These are phyloP conservation scores for Actinernus sp. DNA, from an alignment of 92 coral and sea anemone species.

Conservation along the genomic window DNA sequence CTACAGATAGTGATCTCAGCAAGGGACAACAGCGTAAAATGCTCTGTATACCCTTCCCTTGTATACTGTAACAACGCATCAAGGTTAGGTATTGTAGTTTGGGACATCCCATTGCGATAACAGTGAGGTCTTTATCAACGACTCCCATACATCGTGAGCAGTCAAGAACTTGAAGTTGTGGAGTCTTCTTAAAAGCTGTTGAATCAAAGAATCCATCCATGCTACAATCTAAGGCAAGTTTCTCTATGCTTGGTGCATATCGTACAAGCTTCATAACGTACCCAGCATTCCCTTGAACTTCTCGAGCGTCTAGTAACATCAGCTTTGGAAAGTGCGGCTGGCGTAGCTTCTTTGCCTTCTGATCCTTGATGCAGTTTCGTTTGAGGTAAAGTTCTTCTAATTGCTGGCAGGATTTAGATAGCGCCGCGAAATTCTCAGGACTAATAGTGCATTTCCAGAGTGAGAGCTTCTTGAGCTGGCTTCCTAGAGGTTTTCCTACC, in stretches of 20 bases:
- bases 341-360: neutral
- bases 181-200: conserved; percentile 51
- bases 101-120: conserved; percentile 59
- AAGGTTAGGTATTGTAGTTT: conserved; percentile 69
- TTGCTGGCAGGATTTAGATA: conserved; percentile 28
- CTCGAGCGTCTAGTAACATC: conserved; percentile 50
- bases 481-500: conserved; percentile 21
- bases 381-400: conserved; percentile 24
- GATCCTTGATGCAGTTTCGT: conserved; percentile 24
- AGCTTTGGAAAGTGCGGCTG: conserved; percentile 22
- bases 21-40: conserved; percentile 52
- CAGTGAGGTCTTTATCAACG: conserved; percentile 51
- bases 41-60: conserved; percentile 55
- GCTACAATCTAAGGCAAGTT: conserved; percentile 70
- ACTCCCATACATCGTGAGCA: conserved; percentile 75
- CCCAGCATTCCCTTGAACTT: conserved; percentile 47
- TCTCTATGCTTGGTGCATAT: conserved; percentile 65
- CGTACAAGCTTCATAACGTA: conserved; percentile 41
- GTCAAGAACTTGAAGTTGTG: conserved; percentile 62
- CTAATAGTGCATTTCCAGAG: conserved; percentile 34
- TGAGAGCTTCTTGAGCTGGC: conserved; percentile 12
- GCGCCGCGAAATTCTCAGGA: conserved; percentile 10
- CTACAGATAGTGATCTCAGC: conserved; percentile 66
- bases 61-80: conserved; percentile 66
- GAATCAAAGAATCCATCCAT: conserved; percentile 74